Percentiles rank a stretch among this genome's conserved stretches.
phyloP scores from a whole-genome alignment of 2,888 invertebrate species.

The Phytoseiulus persimilis region DNA sequence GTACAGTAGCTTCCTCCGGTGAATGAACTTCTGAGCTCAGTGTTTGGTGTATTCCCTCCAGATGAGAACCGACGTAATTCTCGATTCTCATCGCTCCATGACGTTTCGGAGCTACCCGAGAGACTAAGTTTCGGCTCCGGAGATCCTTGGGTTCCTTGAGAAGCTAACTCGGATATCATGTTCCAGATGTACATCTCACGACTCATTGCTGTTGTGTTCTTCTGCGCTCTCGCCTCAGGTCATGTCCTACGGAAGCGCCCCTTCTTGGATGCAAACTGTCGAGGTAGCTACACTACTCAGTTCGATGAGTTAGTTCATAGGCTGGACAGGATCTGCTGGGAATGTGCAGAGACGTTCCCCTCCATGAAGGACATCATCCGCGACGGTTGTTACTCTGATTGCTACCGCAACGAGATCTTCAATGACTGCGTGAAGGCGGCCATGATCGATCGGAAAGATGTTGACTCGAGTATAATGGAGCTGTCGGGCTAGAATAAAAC shows the following conservation, averaged over 20 bases:
- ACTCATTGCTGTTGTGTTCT: background rate
- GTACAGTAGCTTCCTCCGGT: too few relatives aligned
- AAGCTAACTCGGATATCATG: too few relatives aligned
- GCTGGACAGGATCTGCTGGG: slow-evolving; percentile 27
- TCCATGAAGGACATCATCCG: slow-evolving; percentile 17
- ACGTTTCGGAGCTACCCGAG: too few relatives aligned
- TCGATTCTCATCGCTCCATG: too few relatives aligned
- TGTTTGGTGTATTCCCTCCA: too few relatives aligned
- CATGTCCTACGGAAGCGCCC: slow-evolving; percentile 22
- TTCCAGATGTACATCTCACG: background rate
- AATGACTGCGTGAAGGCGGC: slow-evolving; percentile 22
- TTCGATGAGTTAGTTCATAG: background rate
- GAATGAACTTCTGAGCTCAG: too few relatives aligned
- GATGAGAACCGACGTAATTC: too few relatives aligned
- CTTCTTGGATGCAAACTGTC: slow-evolving; percentile 21
- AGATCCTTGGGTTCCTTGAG: too few relatives aligned
- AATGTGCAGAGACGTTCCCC: slow-evolving; percentile 20
- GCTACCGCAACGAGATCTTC: slow-evolving; percentile 29
- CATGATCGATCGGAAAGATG: background rate
- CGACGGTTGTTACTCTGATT: slow-evolving; percentile 19
- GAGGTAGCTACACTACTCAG: background rate
- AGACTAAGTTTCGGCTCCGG: too few relatives aligned
- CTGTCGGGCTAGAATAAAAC: background rate
- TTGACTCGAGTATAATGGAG: background rate
- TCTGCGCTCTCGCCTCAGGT: background rate